Evolutionary conservation across 1,140 invertebrate genomes (phyloP), one percentile per base, ranked within the genome.

Genomic region (Neotoxoptera formosana): DNA sequence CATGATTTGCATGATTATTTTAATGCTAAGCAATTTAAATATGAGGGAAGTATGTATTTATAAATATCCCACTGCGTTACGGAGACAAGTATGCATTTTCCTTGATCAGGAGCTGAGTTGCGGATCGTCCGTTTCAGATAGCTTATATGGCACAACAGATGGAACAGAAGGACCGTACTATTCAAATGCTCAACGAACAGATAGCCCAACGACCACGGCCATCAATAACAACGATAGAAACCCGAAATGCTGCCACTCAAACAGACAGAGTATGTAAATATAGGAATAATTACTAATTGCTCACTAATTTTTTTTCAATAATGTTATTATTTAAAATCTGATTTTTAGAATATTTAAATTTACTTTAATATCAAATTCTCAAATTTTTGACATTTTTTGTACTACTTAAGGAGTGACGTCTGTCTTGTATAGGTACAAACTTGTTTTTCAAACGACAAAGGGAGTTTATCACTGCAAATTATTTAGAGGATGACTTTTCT

Each of bases 141-240:
- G 94, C 95, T 56, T 94, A 95, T 47, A 94, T 96, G 87, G 94
- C 95, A 93, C 94, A 95, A 94, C 97, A 97, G 95, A 95, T 97
- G 93, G 97, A 97, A 94, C 97, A 97, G 95, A 96, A 96, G 94
- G 97, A 97, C 94, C 95, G 96, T 93, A 96, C 96, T 93, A 97
- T 97, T 94, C 96, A 96, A 94, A 94, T 96, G 94, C 95, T 97
- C 94, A 96, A 97, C 95, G 96, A 95, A 81, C 95, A 95, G 94
- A 94, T 96, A 84, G 94, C 94, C n/a, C 95, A 95, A 86, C 94
- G 95, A 88, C 89, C 94, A 94, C 93, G 86, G 93, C 48, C 94
- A 93, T 94, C 94, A 87, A 93, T 94, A 94, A 94, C 94, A 60
- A 76, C 67, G 48, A 95, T 94, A 94, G 95, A 95, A 93, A 95